These are phyloP conservation scores for Tautogolabrus adspersus DNA, from an alignment of 2,113 vertebrate species.

Conservation along the genomic window DNA sequence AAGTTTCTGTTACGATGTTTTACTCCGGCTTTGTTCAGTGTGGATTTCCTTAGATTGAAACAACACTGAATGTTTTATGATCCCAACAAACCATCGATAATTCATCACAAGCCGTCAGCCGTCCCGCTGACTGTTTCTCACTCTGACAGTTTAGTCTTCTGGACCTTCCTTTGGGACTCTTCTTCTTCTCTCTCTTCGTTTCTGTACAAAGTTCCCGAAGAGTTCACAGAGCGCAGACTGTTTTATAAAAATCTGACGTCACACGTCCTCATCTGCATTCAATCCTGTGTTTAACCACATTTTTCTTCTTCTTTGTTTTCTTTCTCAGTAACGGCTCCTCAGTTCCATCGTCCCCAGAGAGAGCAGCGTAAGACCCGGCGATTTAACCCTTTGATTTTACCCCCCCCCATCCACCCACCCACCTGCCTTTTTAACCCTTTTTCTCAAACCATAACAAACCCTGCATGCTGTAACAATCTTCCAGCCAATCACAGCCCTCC, in stretches of 20 bases:
- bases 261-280: not conserved
- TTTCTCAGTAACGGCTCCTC: conserved; percentile 81
- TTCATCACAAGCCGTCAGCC: not conserved
- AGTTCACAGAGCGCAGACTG: not conserved
- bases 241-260: not conserved
- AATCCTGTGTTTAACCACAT: conserved; percentile 41
- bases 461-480: conserved; percentile 71
- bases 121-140: not conserved
- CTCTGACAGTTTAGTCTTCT: not conserved
- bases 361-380: conserved; percentile 78
- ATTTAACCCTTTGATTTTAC: conserved; percentile 38
- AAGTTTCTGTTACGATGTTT: no score
- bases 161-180: not conserved
- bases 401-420: not conserved
- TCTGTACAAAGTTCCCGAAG: not conserved
- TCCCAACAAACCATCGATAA: not conserved
- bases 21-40: no score
- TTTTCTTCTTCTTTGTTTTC: conserved; percentile 52
- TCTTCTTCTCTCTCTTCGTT: no score
- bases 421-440: conserved; percentile 16
- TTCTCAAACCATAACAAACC: conserved; percentile 15
- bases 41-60: no score
- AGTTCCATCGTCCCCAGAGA: conserved; percentile 73
- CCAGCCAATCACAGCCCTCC: conserved; percentile 28
- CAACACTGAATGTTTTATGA: no score